Evolutionary conservation across 2,113 vertebrate species (phyloP).

Genomic region (Miniopterus natalensis): DNA sequence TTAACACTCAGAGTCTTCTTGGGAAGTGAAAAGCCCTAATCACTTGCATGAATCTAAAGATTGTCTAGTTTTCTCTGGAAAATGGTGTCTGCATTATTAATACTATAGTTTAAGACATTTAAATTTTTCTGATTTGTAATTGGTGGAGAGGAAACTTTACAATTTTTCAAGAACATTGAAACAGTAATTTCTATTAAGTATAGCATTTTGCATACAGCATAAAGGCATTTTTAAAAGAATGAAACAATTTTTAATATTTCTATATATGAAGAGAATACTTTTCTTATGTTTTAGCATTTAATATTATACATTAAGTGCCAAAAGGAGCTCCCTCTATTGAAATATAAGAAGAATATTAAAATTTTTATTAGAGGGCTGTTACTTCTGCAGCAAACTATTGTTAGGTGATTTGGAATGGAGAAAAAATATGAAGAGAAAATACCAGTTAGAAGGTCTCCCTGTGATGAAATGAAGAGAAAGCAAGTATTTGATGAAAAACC

Average conservation of each 20-base stretch:
- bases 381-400: background rate
- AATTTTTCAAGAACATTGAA: background rate
- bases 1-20: background rate
- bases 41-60: background rate
- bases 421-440: background rate
- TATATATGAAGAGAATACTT: background rate
- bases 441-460: background rate
- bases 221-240: background rate
- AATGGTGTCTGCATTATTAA: background rate
- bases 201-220: background rate
- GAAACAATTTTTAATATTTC: background rate
- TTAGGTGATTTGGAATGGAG: background rate
- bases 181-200: background rate
- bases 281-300: background rate
- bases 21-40: background rate
- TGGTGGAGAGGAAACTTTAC: background rate
- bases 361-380: background rate
- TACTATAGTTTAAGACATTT: background rate
- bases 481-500: background rate
- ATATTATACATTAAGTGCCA: background rate
- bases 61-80: background rate
- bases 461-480: background rate
- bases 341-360: background rate
- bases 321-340: background rate
- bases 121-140: fast-evolving